Evolutionary conservation across 2,888 invertebrate species (phyloP), one percentile per base, ranked within the genome.

Genomic region (Disparrhopalites patrizii): DNA sequence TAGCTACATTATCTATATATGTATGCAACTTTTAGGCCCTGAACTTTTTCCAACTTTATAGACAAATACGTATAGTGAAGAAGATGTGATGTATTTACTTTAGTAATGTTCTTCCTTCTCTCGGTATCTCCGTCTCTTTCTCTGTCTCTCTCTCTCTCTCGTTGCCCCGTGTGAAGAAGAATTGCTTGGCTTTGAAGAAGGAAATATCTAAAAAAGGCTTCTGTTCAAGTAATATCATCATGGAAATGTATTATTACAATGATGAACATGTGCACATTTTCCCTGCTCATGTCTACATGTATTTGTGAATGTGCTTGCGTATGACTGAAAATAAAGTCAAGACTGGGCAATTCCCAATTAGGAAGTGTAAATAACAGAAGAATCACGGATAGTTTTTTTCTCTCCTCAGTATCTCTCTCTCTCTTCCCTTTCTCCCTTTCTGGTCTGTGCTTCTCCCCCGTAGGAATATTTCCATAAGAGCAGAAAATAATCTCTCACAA

Each of bases 311-410:
- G 36, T 36, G 8, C 36, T 36, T 36, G 36, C 13, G 15, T 13
- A 36, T 10, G 8, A 43, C 43, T 43, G 43, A 43, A 43, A 43
- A 43, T 43, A 43, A 43, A 28, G 60, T 47, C 50, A 20, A 51
- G 33, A 31, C 43, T 50, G 31, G 60, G 50, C 50, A 61, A 50
- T 25, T 61, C 60, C 60, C 60, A 61, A 61, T 61, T 61, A 61
- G 60, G 60, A 61, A 61, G 50, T 61, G 50, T 61, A 61, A 61
- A 61, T 61, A 50, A 58, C 40, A 58, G 58, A 58, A 58, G 58
- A 58, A 28, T 58, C 43, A 58, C n/a, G n/a, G 20, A 43, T 43
- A 15, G 43, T 43, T 43, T 43, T 58, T 43, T 43, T 25, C 28
- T 30, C 28, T 54, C 51, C 30, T 23, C n/a, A n/a, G n/a, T n/a